phyloP scores from a whole-genome alignment of 2,113 vertebrate genomes.

The Eptesicus fuscus region DNA sequence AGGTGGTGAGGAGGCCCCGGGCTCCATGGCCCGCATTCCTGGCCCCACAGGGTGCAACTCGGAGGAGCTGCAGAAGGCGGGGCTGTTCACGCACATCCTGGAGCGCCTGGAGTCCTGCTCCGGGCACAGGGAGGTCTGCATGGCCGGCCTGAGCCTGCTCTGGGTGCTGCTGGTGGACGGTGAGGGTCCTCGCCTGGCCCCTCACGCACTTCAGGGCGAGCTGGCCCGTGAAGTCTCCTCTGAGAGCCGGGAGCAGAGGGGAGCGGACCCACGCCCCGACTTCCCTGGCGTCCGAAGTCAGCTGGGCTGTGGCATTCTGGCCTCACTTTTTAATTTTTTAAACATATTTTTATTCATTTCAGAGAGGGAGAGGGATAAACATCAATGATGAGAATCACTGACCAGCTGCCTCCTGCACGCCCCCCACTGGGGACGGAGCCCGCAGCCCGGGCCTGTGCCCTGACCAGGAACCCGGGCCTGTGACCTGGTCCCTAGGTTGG shows the following conservation, averaged over 20 bases:
- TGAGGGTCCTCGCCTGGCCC: slow-evolving; percentile 45
- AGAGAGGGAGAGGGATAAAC: no score
- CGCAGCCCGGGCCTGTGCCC: no score
- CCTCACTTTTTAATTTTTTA: background rate
- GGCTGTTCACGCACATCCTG: slow-evolving; percentile 73
- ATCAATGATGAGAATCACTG: no score
- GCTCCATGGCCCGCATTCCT: fast-evolving
- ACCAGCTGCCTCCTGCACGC: no score
- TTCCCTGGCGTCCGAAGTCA: fast-evolving
- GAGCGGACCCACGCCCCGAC: fast-evolving
- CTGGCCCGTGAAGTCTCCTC: background rate
- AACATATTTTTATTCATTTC: no score
- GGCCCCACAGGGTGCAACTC: background rate
- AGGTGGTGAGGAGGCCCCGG: no score
- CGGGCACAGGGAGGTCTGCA: slow-evolving; percentile 70
- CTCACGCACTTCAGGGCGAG: background rate
- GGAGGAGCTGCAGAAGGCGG: slow-evolving; percentile 59
- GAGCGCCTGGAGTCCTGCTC: slow-evolving; percentile 60
- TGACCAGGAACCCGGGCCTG: no score
- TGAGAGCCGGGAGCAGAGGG: background rate
- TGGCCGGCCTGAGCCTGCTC: slow-evolving; percentile 75
- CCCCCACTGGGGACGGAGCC: no score
- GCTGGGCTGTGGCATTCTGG: fast-evolving
- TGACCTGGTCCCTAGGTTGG: no score
- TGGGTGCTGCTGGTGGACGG: slow-evolving; percentile 81